Evolutionary conservation across 2,113 vertebrate genomes (phyloP).

Genomic region (Corynorhinus townsendii): DNA sequence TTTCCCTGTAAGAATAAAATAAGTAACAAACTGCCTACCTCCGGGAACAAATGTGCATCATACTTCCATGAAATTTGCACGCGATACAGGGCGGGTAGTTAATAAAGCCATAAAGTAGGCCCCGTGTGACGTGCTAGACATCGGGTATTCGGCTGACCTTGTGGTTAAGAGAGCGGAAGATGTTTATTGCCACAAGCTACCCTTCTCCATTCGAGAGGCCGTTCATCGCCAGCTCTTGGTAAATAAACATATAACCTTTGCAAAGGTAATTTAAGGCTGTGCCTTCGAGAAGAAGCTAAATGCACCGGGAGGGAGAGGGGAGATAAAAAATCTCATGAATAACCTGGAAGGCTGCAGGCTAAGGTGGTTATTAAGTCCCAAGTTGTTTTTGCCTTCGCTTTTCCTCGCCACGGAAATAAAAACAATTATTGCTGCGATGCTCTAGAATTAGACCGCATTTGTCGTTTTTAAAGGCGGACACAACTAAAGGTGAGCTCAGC

Average conservation of each 20-base stretch:
- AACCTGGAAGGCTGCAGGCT: constrained; percentile 82
- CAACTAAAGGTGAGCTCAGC: constrained; percentile 62
- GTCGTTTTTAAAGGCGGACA: constrained; percentile 75
- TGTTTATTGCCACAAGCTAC: constrained; percentile 80
- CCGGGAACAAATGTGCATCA: constrained; percentile 75
- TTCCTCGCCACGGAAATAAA: constrained; percentile 79
- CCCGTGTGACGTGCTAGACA: constrained; percentile 72
- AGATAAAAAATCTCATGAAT: constrained; percentile 85
- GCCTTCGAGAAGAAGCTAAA: constrained; percentile 81
- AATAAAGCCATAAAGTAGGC: constrained; percentile 79
- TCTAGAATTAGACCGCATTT: constrained; percentile 81
- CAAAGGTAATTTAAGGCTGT: constrained; percentile 83
- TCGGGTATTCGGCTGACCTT: constrained; percentile 73
- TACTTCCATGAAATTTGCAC: constrained; percentile 79
- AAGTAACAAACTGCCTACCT: constrained; percentile 62
- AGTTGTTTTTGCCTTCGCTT: constrained; percentile 80
- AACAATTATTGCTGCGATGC: constrained; percentile 79
- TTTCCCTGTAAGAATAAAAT: constrained; percentile 76
- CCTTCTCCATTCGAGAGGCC: constrained; percentile 74
- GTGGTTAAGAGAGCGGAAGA: constrained; percentile 76
- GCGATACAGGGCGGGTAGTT: constrained; percentile 79
- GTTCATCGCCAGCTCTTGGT: constrained; percentile 78
- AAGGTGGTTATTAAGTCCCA: constrained; percentile 85
- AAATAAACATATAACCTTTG: constrained; percentile 87
- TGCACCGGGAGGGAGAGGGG: constrained; percentile 69